Base-by-base conservation (phyloP, 1,140 invertebrate species). In the Caenorhabditis remanei region DNA sequence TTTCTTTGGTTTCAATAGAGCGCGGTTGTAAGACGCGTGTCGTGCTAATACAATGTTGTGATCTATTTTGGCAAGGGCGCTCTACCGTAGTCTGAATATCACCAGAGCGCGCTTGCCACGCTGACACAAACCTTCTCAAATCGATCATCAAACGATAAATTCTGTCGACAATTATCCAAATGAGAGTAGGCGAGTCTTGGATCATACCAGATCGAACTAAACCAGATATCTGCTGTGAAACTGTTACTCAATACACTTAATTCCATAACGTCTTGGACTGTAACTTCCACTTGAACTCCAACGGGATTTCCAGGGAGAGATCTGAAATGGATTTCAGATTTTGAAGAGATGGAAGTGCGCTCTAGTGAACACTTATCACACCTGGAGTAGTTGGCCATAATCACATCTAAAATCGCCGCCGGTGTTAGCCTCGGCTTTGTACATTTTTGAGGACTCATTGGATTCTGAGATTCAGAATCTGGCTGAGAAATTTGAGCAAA, bases 141-240 rank as follows among this genome's bases (percentile, higher is more conserved):
- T n/a, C 90, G 90, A 43, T 92, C 92, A 65, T 92, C 91, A 88
- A 92, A 92, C 0, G 91, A 92, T n/a, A 92, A 85, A 75, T 92
- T 92, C 43, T 84, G 65, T 53, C 92, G 82, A 40, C 92, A 93
- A 14, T 85, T 75, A 79, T 92, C 91, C 19, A 90, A 87, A 88
- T 92, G 92, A 13, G 85, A 48, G 71, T 93, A 92, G 19, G 91
- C 90, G n/a, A 92, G 87, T 0, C 92, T 85, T 13, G 84, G 90
- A 82, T 92, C 91, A 65, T 92, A 88, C 91, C 91, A 92, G 41
- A 93, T 90, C 19, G 91, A 87, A 71, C 90, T 92, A 63, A 92
- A 92, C 91, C 91, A 92, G 13, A 92, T 84, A 71, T 92, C 91
- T 16, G 91, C 92, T 19, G 92, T 92, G 65, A 92, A 92, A 84